phyloP scores from a whole-genome alignment of 2,888 invertebrate genomes.

The Azorinus chamasolen region DNA sequence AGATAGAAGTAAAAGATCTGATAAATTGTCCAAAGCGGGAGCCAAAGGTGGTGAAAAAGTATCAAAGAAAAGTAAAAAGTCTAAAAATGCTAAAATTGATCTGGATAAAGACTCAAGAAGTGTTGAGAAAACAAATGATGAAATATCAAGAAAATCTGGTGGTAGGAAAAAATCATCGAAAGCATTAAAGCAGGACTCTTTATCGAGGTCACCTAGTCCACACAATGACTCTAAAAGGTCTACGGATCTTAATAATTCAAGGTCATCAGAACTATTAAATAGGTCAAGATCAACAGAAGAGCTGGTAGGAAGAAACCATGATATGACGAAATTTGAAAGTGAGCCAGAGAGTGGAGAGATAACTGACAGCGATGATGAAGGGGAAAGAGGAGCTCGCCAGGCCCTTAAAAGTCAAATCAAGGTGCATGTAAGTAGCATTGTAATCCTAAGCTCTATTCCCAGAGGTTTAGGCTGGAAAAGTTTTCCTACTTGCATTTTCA shows the following conservation, averaged over 20 bases:
- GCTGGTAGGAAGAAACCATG: slow-evolving; percentile 49
- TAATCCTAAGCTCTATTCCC: too few relatives aligned
- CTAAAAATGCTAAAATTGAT: slow-evolving; percentile 1
- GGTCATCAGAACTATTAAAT: slow-evolving; percentile 13
- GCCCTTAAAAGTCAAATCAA: slow-evolving; percentile 50
- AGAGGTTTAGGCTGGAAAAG: too few relatives aligned
- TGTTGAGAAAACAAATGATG: slow-evolving; percentile 5
- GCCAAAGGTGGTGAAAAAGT: slow-evolving; percentile 11
- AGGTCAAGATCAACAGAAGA: slow-evolving; percentile 42
- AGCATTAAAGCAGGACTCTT: neutral
- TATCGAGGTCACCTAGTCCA: slow-evolving; percentile 43
- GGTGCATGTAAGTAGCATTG: slow-evolving; percentile 33
- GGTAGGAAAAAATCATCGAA: neutral
- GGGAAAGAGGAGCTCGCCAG: slow-evolving; percentile 35
- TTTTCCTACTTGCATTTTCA: too few relatives aligned
- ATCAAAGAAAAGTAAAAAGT: slow-evolving; percentile 25
- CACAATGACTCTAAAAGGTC: slow-evolving; percentile 17
- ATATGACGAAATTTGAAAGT: slow-evolving; percentile 68
- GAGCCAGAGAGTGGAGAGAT: slow-evolving; percentile 72
- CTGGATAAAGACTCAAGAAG: slow-evolving; percentile 8
- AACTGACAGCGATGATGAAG: slow-evolving; percentile 66
- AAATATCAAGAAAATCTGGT: slow-evolving; percentile 3
- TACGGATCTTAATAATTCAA: neutral
- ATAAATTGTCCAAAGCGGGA: neutral
- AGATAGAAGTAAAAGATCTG: neutral